Evolutionary conservation across 2,888 invertebrate genomes (phyloP).

Genomic region (Diplolepis rosae): DNA sequence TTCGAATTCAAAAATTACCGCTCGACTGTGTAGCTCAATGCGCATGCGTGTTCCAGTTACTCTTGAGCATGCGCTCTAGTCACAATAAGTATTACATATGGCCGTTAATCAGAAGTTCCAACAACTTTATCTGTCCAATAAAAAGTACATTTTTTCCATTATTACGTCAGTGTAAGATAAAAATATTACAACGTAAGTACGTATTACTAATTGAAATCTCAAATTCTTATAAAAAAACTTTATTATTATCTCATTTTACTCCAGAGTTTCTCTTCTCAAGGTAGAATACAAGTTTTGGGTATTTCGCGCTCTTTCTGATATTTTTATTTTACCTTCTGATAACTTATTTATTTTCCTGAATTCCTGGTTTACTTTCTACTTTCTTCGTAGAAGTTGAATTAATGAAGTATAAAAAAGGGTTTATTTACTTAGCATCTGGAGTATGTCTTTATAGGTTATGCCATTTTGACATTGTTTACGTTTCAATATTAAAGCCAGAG

Average conservation of each 20-base stretch:
- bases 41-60: not conserved
- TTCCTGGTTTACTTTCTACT: not conserved
- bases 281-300: not conserved
- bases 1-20: not conserved
- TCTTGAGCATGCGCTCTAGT: not conserved
- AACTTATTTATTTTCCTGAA: not conserved
- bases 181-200: not conserved
- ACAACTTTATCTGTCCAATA: not conserved
- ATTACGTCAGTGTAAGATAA: not conserved
- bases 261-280: not conserved
- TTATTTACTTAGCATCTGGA: not conserved
- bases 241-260: not conserved
- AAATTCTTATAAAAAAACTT: not conserved
- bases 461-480: not conserved
- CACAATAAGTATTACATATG: not conserved
- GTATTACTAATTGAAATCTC: not conserved
- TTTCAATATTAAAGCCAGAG: not conserved
- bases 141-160: not conserved
- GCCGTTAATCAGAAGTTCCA: not conserved
- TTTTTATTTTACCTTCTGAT: not conserved
- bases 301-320: conserved; percentile 8
- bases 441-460: not conserved
- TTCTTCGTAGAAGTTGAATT: not conserved
- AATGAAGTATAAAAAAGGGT: not conserved
- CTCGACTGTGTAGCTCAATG: not conserved